Percentiles rank a stretch among this genome's conserved stretches.
phyloP scores from a whole-genome alignment of 2,888 invertebrate genomes.

The Parnassius glacialis region DNA sequence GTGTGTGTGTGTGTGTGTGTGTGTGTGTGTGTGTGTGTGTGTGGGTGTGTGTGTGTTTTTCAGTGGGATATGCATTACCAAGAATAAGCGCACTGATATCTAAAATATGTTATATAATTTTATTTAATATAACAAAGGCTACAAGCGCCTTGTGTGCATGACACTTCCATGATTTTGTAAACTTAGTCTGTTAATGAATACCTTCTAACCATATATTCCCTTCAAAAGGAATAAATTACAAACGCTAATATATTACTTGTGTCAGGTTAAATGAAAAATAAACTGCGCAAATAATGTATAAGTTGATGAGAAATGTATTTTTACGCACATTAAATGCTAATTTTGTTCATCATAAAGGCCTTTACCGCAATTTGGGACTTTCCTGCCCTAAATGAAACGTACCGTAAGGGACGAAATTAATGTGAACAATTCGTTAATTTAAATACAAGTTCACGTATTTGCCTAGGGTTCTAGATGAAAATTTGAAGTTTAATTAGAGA shows the following conservation, averaged over 20 bases:
- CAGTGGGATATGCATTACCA: no score
- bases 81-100: no score
- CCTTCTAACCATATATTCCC: no score
- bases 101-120: no score
- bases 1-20: no score
- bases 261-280: neutral
- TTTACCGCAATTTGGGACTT: slow-evolving; percentile 12
- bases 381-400: slow-evolving; percentile 14
- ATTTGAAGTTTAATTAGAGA: neutral
- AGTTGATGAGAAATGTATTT: neutral
- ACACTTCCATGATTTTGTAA: no score
- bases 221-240: neutral
- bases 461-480: neutral
- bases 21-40: no score
- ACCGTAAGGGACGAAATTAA: slow-evolving; percentile 7
- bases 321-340: slow-evolving; percentile 12
- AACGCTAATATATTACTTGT: neutral
- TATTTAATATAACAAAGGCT: no score
- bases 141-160: no score
- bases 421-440: slow-evolving; percentile 13
- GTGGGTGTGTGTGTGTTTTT: no score
- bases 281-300: neutral
- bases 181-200: no score
- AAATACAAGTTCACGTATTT: slow-evolving; percentile 7
- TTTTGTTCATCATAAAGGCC: slow-evolving; percentile 5